These are phyloP conservation scores for Bemisia tabaci DNA, from an alignment of 1,140 invertebrate species.

Conservation along the genomic window DNA sequence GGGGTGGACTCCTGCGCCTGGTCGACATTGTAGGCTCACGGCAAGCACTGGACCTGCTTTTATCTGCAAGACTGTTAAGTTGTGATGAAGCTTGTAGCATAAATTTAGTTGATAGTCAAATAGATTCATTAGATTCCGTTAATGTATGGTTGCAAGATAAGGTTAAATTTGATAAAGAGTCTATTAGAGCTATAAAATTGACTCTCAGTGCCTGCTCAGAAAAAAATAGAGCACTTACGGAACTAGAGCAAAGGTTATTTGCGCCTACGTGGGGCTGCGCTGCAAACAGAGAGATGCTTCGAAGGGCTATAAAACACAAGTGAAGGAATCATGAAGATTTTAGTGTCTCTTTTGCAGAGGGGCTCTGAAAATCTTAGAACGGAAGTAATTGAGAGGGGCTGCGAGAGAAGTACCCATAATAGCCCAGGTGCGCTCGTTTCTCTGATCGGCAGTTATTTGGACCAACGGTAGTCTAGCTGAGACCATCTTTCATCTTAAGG, in stretches of 20 bases:
- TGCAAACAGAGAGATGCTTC: conserved; percentile 30
- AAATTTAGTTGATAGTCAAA: conserved; percentile 29
- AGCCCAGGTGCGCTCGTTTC: too few species aligned
- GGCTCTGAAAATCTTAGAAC: too few species aligned
- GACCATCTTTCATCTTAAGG: too few species aligned
- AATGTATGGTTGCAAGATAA: conserved; percentile 28
- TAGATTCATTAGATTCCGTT: conserved; percentile 22
- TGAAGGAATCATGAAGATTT: too few species aligned
- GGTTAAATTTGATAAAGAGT: conserved; percentile 22
- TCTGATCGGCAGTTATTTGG: too few species aligned
- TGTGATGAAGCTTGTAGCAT: conserved; percentile 29
- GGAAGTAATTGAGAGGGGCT: too few species aligned
- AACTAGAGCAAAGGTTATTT: conserved; percentile 34
- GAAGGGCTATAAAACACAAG: conserved; percentile 27
- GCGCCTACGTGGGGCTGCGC: conserved; percentile 34
- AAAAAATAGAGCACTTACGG: conserved; percentile 16
- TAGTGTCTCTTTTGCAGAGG: too few species aligned
- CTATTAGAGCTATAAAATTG: conserved; percentile 33
- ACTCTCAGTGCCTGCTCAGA: conserved; percentile 23
- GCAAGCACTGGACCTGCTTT: conserved; percentile 34
- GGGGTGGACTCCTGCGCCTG: conserved; percentile 39
- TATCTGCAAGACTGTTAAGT: conserved; percentile 30
- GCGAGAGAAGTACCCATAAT: too few species aligned
- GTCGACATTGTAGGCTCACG: conserved; percentile 32
- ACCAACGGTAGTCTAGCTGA: too few species aligned